Evolutionary conservation across 1,140 invertebrate genomes (phyloP).

Genomic region (Calephelis virginiensis): DNA sequence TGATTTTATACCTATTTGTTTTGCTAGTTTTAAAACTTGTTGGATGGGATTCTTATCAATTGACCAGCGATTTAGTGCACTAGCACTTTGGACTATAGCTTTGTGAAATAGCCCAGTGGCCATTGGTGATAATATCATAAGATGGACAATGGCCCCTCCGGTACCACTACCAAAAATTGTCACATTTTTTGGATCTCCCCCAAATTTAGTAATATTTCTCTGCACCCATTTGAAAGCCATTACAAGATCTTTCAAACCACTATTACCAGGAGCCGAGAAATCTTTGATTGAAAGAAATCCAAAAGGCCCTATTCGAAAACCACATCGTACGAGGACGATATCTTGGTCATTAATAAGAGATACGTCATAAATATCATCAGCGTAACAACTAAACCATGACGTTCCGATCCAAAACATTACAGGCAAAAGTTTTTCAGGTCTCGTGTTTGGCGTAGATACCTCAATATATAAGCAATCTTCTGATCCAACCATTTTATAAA

Average conservation of each 20-base stretch:
- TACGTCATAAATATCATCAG: slow-evolving; percentile 48
- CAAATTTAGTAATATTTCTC: slow-evolving; percentile 80
- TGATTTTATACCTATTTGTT: slow-evolving; percentile 49
- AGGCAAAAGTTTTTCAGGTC: too few species aligned
- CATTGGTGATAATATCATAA: slow-evolving; percentile 60
- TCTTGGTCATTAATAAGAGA: slow-evolving; percentile 46
- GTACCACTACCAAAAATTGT: slow-evolving; percentile 81
- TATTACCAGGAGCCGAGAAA: slow-evolving; percentile 79
- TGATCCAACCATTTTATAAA: slow-evolving; percentile 20
- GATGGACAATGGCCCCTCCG: slow-evolving; percentile 78
- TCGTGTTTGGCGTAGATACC: too few species aligned
- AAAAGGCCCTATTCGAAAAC: slow-evolving; percentile 57
- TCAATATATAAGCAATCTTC: too few species aligned
- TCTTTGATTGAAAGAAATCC: slow-evolving; percentile 66
- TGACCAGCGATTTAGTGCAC: too few species aligned
- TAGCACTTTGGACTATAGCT: slow-evolving; percentile 45
- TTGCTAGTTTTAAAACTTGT: slow-evolving; percentile 46
- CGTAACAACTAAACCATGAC: slow-evolving; percentile 35
- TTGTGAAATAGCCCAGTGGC: slow-evolving; percentile 31
- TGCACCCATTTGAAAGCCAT: slow-evolving; percentile 81
- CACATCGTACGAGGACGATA: slow-evolving; percentile 59
- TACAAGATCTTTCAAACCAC: slow-evolving; percentile 82
- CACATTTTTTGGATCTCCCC: slow-evolving; percentile 80
- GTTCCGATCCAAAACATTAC: too few species aligned
- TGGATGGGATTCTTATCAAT: slow-evolving; percentile 47